Evolutionary conservation across 2,888 invertebrate species (phyloP).

Genomic region (Cremastinae sp.): DNA sequence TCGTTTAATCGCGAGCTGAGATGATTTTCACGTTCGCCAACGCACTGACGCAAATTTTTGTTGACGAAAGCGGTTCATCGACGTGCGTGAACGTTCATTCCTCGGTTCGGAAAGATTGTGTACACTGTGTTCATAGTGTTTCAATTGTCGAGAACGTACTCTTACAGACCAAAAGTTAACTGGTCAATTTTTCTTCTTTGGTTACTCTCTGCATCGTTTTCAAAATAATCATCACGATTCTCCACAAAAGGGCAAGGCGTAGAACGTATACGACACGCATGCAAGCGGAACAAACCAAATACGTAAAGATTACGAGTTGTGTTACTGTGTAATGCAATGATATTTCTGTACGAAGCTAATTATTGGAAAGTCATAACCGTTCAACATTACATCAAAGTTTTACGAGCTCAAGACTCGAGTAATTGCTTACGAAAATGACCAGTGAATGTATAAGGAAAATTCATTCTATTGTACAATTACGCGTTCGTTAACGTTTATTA

Average conservation of each 20-base stretch:
- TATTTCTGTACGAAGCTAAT: conserved; percentile 56
- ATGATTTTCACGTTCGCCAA: conserved; percentile 13
- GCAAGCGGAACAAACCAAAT: conserved; percentile 27
- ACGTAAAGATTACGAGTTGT: conserved; percentile 36
- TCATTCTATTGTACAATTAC: too few species aligned
- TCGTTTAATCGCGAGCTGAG: conserved; percentile 14
- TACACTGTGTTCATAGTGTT: not conserved
- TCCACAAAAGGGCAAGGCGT: conserved; percentile 7
- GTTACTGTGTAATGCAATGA: conserved; percentile 59
- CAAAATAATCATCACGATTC: too few species aligned
- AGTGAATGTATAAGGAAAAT: too few species aligned
- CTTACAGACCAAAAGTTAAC: not conserved
- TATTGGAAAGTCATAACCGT: conserved; percentile 37
- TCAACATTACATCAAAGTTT: conserved; percentile 34
- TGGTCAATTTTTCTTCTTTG: not conserved
- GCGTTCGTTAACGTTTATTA: too few species aligned
- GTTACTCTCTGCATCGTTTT: too few species aligned
- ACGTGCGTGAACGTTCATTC: too few species aligned
- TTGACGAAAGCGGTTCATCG: too few species aligned
- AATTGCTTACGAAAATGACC: too few species aligned
- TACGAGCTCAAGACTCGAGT: not conserved
- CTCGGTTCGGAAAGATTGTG: not conserved
- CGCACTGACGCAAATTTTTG: conserved; percentile 5
- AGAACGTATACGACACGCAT: not conserved
- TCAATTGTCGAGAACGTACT: not conserved